Evolutionary conservation across 2,797 vertebrate species (phyloP), one percentile per base, ranked within the genome.

Genomic region (Brotogeris chrysoptera): DNA sequence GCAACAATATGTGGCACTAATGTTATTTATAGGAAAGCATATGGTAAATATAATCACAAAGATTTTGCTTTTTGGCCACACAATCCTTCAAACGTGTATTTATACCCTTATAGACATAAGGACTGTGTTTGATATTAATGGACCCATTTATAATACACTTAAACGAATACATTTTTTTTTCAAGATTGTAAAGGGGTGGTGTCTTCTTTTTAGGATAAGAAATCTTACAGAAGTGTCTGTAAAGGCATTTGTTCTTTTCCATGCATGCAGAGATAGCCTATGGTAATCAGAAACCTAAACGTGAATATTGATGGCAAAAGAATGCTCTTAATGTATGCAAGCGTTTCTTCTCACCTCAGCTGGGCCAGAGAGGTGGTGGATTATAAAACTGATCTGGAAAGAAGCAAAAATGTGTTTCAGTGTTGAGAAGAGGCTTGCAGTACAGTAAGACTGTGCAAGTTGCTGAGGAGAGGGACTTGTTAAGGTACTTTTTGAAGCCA

Each of bases 301-400:
- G 6, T 10, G 28, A 64, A 55, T 9, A 20, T 0, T 46, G 43
- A 32, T 5, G 57, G 14, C 2, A 50, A 47, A 86, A 46, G 3
- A 49, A 7, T 68, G 13, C 5, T 76, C 2, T 64, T 57, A 44
- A 39, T 13, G 25, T 39, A 27, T 57, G 11, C 5, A 69, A 47
- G 8, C 0, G 0, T 9, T 52, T 63, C 30, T 61, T 64, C 32
- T 80, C 25, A 65, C 13, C 34, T 60, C 28, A 64, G 16, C n/a
- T 90, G 16, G 5, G 6, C 16, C 3, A 32, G 27, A 80, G 16
- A 73, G 4, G 5, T 36, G 9, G 5, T 38, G 15, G 38, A 34
- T 78, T 66, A 30, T 49, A 76, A 61, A 72, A 80, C 30, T 50
- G 2, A 12, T 2, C 6, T 20, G 20, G 9, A 68, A 72, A 49